These are phyloP conservation scores for Alces alces DNA, from an alignment of 2,113 vertebrate species.

Conservation along the genomic window DNA sequence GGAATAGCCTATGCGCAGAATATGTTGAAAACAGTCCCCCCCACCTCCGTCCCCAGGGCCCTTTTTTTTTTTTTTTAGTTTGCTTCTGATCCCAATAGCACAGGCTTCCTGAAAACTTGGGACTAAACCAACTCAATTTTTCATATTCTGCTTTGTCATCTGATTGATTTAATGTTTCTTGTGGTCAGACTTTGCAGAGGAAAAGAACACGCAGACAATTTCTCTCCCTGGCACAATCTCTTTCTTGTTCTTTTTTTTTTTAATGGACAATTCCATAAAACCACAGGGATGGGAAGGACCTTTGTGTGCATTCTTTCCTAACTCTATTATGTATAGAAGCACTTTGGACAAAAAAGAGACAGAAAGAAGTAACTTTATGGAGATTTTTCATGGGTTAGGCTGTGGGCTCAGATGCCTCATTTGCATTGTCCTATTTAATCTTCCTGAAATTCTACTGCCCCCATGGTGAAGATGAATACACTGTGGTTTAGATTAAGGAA, in stretches of 20 bases:
- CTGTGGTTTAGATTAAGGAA: neutral
- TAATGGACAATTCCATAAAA: slow-evolving; percentile 31
- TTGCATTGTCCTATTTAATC: neutral
- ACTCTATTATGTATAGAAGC: neutral
- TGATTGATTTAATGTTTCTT: slow-evolving; percentile 61
- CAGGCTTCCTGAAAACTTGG: slow-evolving; percentile 5
- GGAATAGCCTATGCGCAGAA: neutral
- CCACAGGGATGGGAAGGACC: neutral
- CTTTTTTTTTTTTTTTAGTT: neutral
- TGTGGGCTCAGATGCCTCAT: neutral
- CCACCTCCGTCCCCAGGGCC: fast-evolving
- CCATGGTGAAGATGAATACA: neutral
- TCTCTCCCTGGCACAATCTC: neutral
- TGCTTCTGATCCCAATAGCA: slow-evolving; percentile 8
- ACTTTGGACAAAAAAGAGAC: neutral
- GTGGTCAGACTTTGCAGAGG: slow-evolving; percentile 51
- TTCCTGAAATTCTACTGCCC: neutral
- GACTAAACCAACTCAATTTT: slow-evolving; percentile 48
- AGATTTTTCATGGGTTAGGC: neutral
- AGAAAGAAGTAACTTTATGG: neutral
- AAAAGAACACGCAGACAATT: slow-evolving; percentile 13
- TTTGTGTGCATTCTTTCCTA: neutral
- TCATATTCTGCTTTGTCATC: slow-evolving; percentile 48
- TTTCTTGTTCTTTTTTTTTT: neutral
- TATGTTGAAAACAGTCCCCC: neutral